Conservation (phyloP, 2,797 vertebrate species). For the Setipinna tenuifilis region DNA sequence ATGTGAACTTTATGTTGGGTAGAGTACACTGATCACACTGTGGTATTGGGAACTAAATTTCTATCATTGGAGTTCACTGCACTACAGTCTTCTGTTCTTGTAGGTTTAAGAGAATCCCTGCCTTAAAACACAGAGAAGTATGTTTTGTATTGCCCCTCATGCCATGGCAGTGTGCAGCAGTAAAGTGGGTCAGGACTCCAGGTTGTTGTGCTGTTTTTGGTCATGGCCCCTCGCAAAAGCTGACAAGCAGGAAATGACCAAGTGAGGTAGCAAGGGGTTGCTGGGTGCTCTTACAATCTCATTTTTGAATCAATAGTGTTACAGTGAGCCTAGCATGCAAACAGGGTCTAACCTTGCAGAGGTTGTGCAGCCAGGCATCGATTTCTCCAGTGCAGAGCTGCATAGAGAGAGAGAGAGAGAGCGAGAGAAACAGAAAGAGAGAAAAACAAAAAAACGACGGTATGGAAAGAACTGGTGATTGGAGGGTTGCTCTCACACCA, state of each 20-base stretch:
- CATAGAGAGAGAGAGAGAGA: not conserved
- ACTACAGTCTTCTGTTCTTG: not conserved
- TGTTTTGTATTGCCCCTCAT: not conserved
- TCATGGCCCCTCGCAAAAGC: not conserved
- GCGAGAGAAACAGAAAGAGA: not conserved
- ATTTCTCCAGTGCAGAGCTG: not conserved
- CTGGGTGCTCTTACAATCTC: not conserved
- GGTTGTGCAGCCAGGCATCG: not conserved
- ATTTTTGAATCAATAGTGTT: conserved; percentile 6
- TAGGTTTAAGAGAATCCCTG: not conserved
- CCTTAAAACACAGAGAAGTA: not conserved
- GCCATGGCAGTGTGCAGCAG: not conserved
- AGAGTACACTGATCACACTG: too few relatives aligned
- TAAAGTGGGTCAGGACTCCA: not conserved
- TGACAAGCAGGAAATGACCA: not conserved
- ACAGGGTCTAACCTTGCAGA: not conserved
- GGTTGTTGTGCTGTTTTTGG: not conserved
- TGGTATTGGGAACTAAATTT: not conserved
- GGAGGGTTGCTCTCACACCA: too few relatives aligned
- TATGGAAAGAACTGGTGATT: too few relatives aligned
- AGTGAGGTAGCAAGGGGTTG: not conserved
- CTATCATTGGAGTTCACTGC: not conserved
- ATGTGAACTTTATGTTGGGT: too few relatives aligned
- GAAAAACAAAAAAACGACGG: not conserved
- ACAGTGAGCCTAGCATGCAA: not conserved